phyloP scores from a whole-genome alignment of 2,888 invertebrate species.

The Raillietiella orientalis region DNA sequence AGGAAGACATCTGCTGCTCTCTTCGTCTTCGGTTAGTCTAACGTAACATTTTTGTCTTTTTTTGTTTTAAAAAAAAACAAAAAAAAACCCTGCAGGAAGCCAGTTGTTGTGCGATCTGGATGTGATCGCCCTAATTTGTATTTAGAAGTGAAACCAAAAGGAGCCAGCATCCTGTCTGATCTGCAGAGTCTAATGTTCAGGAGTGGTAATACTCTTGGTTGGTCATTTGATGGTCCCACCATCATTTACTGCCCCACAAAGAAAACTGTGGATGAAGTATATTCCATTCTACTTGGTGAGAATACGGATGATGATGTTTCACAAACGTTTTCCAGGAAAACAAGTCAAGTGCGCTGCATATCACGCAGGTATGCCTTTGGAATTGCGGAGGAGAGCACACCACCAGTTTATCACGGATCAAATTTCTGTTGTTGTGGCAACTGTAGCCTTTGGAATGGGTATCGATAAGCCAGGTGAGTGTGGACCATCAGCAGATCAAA shows the following conservation, averaged over 20 bases:
- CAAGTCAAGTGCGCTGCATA: conserved; percentile 21
- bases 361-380: conserved; percentile 24
- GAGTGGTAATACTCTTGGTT: conserved; percentile 9
- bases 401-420: conserved; percentile 25
- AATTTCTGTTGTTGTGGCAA: conserved; percentile 24
- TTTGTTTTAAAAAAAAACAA: neutral
- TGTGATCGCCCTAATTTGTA: conserved; percentile 34
- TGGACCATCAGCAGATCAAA: too few relatives aligned
- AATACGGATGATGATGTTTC: too few relatives aligned
- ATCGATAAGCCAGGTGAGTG: conserved; percentile 24
- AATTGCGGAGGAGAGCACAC: conserved; percentile 20
- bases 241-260: conserved; percentile 35
- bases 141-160: conserved; percentile 18
- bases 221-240: conserved; percentile 19
- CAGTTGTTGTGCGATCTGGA: conserved; percentile 21
- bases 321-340: too few relatives aligned
- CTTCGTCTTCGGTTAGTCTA: conserved; percentile 18
- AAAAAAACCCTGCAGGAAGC: conserved; percentile 12
- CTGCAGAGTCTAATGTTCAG: conserved; percentile 9
- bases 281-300: too few relatives aligned
- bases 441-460: conserved; percentile 35
- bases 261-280: conserved; percentile 21
- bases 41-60: neutral
- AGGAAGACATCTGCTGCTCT: conserved; percentile 23
- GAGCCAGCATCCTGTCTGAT: conserved; percentile 11